Conservation (phyloP, 2,113 vertebrate species). For the Psammodynastes pulverulentus region DNA sequence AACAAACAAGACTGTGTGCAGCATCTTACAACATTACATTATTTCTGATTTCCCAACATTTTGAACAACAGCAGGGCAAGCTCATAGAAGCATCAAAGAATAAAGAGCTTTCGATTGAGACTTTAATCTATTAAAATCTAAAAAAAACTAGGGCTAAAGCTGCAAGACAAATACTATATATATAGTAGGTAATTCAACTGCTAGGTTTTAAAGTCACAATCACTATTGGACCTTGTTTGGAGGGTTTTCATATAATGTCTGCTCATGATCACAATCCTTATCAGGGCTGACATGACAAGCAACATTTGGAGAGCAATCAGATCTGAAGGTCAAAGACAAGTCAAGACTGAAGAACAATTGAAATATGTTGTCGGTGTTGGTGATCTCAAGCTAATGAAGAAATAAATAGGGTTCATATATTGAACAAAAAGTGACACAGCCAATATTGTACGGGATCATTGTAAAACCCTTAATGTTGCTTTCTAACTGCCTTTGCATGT, state of each 20-base stretch:
- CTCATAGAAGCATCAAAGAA: slow-evolving; percentile 21
- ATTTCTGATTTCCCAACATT: slow-evolving; percentile 21
- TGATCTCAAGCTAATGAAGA: not conserved
- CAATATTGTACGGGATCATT: not conserved
- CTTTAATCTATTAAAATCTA: not conserved
- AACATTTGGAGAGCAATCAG: not conserved
- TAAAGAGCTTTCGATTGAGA: not conserved
- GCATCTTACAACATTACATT: not conserved
- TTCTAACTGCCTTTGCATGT: not conserved
- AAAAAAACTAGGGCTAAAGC: not conserved
- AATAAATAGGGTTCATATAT: not conserved
- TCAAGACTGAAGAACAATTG: not conserved
- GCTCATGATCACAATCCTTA: not conserved
- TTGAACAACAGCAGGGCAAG: slow-evolving; percentile 4
- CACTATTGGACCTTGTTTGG: not conserved
- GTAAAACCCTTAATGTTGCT: not conserved
- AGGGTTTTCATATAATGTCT: not conserved
- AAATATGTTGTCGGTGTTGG: not conserved
- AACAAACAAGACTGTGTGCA: not conserved
- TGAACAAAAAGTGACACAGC: not conserved
- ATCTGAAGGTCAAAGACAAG: not conserved
- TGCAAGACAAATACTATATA: not conserved
- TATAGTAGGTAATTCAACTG: not conserved
- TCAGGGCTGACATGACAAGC: not conserved
- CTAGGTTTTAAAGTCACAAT: not conserved